phyloP scores from a whole-genome alignment of 2,888 invertebrate genomes.

The Coenonympha arcania region DNA sequence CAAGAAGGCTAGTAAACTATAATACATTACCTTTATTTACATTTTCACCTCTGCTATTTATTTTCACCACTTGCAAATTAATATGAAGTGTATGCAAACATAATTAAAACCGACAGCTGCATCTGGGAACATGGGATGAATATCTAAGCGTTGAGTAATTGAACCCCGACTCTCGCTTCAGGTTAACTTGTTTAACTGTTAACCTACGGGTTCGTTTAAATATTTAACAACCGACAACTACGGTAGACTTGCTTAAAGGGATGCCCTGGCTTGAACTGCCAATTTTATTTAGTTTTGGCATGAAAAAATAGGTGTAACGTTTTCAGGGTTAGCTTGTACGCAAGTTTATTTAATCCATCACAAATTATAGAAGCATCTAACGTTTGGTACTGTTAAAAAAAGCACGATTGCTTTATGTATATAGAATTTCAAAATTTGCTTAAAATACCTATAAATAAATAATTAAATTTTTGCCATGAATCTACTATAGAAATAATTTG shows the following conservation, averaged over 20 bases:
- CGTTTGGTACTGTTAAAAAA: too few species aligned
- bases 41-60: not conserved
- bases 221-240: not conserved
- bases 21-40: too few species aligned
- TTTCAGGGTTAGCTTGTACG: too few species aligned
- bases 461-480: too few species aligned
- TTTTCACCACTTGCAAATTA: slow-evolving; percentile 7
- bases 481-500: too few species aligned
- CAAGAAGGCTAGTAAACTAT: not conserved
- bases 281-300: too few species aligned
- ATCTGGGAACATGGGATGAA: slow-evolving; percentile 6
- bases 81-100: slow-evolving; percentile 12
- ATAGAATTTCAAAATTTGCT: too few species aligned
- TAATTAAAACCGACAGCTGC: slow-evolving; percentile 20
- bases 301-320: too few species aligned
- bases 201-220: not conserved
- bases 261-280: not conserved
- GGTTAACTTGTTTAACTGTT: slow-evolving; percentile 9
- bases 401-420: too few species aligned
- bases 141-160: slow-evolving; percentile 12
- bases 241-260: not conserved
- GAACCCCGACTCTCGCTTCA: not conserved
- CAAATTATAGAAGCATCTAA: too few species aligned
- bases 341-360: too few species aligned
- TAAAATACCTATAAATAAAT: too few species aligned